phyloP scores from a whole-genome alignment of 64 coral and sea anemone species.

The Astreopora myriophthalma region DNA sequence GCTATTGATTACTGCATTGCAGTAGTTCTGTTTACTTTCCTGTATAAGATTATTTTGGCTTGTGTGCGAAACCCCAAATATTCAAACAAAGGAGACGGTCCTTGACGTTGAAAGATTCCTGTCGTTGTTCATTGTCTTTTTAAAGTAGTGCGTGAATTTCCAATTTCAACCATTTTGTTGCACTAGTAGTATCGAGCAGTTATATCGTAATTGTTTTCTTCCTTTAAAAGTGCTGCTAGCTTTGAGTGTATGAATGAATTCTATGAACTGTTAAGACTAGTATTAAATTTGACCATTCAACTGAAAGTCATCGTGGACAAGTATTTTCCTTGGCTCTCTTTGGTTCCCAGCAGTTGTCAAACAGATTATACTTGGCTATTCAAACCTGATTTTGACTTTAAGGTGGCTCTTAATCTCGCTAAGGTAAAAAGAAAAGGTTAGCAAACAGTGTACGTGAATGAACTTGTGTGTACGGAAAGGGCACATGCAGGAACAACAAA shows the following conservation, averaged over 20 bases:
- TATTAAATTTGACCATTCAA: neutral
- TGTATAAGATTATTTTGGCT: neutral
- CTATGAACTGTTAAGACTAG: no score
- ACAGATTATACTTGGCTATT: neutral
- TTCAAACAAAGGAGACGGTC: neutral
- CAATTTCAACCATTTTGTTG: neutral
- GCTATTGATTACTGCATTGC: neutral
- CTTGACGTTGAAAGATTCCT: neutral
- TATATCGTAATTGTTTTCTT: neutral
- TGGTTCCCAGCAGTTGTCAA: neutral
- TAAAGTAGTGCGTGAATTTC: neutral
- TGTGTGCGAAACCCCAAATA: neutral
- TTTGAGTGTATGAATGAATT: no score
- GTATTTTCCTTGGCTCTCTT: no score
- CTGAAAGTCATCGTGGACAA: neutral
- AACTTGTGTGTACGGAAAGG: neutral
- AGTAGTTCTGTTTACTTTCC: neutral
- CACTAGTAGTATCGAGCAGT: neutral
- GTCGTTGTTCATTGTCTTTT: neutral
- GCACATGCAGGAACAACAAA: conserved; percentile 5
- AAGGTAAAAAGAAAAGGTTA: neutral
- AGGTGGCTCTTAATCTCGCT: neutral
- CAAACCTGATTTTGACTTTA: neutral
- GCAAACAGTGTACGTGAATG: neutral
- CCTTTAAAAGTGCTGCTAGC: no score